Conservation (phyloP, 1,140 invertebrate genomes). For the Archegozetes longisetosus region DNA sequence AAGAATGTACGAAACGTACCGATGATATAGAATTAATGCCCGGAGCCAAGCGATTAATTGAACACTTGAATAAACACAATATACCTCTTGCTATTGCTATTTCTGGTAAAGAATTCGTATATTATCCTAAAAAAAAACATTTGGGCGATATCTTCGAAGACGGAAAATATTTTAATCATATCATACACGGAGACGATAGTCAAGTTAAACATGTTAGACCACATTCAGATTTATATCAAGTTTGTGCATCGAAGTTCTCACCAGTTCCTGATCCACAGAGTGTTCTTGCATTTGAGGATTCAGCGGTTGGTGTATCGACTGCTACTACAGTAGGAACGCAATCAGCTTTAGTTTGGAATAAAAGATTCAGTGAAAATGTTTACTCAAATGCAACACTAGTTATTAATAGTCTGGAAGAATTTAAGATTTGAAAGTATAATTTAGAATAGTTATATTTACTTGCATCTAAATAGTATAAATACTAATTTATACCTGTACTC, state of each 20-base stretch:
- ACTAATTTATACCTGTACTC: no score
- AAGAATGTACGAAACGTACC: neutral
- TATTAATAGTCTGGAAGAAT: conserved; percentile 17
- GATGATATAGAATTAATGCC: conserved; percentile 12
- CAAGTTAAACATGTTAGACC: neutral
- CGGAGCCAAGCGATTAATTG: conserved; percentile 8
- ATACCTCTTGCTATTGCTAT: conserved; percentile 15
- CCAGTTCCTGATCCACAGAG: neutral
- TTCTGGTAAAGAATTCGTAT: neutral
- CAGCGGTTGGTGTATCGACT: conserved; percentile 6
- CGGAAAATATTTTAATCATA: conserved; percentile 7
- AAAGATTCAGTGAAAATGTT: neutral
- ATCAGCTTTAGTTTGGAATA: conserved; percentile 2
- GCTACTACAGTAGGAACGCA: conserved; percentile 2
- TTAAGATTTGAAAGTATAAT: no score
- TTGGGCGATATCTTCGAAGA: neutral
- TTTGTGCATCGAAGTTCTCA: neutral
- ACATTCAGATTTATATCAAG: conserved; percentile 1
- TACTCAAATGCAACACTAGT: neutral
- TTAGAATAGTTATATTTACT: no score
- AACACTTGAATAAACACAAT: conserved; percentile 10
- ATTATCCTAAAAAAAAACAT: neutral
- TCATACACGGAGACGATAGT: neutral
- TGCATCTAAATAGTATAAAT: no score
- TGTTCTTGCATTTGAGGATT: conserved; percentile 15